Evolutionary conservation across 2,797 vertebrate genomes (phyloP).

Genomic region (Onychomys torridus): DNA sequence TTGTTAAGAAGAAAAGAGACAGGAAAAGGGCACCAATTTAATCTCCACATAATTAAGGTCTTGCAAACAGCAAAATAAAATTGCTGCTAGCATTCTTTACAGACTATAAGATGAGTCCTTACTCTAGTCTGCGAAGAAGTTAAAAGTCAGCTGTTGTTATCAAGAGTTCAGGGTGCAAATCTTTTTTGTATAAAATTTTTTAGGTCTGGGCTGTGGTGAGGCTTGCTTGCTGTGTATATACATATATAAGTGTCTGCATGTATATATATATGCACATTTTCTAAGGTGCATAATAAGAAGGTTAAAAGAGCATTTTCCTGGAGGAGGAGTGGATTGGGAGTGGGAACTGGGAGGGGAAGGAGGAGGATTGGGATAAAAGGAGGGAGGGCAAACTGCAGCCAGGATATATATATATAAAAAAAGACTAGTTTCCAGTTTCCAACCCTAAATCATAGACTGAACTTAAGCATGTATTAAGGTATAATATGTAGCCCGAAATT

Average conservation of each 20-base stretch:
- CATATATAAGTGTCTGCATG: no score
- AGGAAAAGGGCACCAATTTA: slow-evolving; percentile 62
- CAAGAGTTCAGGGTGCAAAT: slow-evolving; percentile 29
- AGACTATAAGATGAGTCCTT: background rate
- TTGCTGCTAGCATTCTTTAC: background rate
- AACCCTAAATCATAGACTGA: background rate
- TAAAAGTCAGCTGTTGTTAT: background rate
- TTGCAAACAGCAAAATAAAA: slow-evolving; percentile 53
- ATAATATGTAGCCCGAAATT: background rate
- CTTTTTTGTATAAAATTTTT: background rate
- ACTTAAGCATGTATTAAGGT: background rate
- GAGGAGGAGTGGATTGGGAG: background rate
- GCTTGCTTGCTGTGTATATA: background rate
- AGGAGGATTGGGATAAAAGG: background rate
- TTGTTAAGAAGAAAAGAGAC: slow-evolving; percentile 58
- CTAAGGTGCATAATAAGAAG: background rate
- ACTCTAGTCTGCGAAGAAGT: background rate
- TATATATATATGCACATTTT: background rate
- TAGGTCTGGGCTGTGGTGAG: background rate
- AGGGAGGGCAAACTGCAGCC: background rate
- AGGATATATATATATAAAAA: background rate
- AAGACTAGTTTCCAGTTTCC: background rate
- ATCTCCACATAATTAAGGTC: slow-evolving; percentile 52
- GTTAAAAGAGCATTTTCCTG: background rate
- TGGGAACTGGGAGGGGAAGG: background rate